Base-by-base conservation (phyloP, 2,113 vertebrate genomes). In the Oreochromis tanganicae region DNA sequence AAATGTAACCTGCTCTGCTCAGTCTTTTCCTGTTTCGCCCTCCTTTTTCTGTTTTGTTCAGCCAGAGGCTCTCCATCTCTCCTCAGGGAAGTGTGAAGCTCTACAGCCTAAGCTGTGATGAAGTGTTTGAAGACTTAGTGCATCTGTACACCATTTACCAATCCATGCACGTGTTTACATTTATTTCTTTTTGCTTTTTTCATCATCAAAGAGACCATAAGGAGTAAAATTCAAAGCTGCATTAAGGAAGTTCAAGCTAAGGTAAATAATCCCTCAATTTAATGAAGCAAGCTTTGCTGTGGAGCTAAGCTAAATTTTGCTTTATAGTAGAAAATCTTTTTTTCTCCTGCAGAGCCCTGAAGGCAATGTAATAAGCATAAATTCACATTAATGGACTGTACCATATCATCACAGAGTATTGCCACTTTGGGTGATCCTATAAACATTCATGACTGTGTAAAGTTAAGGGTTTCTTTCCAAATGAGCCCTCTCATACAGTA, bases 21-120 rank as follows among this genome's bases (percentile, higher is more conserved):
- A 13, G 52, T 85, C 56, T 86, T 87, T 83, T 57, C 27, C 79
- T 75, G 54, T 82, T 88, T 85, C 9, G 16, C 83, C 79, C 85
- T 82, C 73, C 82, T 52, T 29, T 83, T 19, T 57, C 36, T 83
- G 85, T 87, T 88, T 88, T 86, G 79, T 91, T 91, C 86, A 89
- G 90, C 85, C 89, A 89, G 85, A 83, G 83, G 83, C 89, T 92
- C 52, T 85, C 80, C 24, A 21, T 79, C 75, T 83, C 27, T 91
- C 89, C 88, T 90, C 61, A 2, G 2, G 90, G 89, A 91, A 89
- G 56, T 81, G 81, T 79, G 43, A 79, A 59, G 79, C 71, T 88
- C 56, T n/a, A 56, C 87, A 78, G 56, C 71, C 68, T 12, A 79
- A 87, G 66, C 38, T n/a, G 34, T 41, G 71, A 29, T 82, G 66